Evolutionary conservation across 2,113 vertebrate species (phyloP), one percentile per base, ranked within the genome.

Genomic region (Dromaius novaehollandiae): DNA sequence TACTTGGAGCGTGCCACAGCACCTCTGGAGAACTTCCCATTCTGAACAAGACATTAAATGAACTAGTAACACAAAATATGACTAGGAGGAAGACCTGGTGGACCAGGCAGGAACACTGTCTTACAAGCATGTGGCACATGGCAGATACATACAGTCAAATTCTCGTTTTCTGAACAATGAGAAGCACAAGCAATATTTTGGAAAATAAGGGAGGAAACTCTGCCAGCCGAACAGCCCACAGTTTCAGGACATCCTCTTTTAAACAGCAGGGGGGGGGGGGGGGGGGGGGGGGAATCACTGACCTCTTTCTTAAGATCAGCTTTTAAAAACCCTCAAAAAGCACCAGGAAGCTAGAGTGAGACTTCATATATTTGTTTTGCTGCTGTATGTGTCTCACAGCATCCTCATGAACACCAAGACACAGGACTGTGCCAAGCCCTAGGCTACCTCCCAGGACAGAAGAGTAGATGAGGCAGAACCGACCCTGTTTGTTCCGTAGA

Each of bases 131-230:
- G 42, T 26, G 87, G 70, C 34, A 65, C 5, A 7, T 8, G 13
- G 19, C 48, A 86, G 44, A 60, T 8, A 61, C 26, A 69, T 7
- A 14, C 4, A 46, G 28, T 4, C 50, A 89, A 70, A n/a, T 36
- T 68, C 13, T 44, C 8, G 2, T 73, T 15, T 42, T 65, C 28
- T 63, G 76, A 63, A 24, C 21, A 6, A 58, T 13, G 20, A 85
- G 55, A 77, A 86, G 8, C 2, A 0, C 3, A 5, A 24, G 25
- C 2, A 65, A 30, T 15, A 34, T 6, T 4, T 60, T 63, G 32
- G 24, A 88, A 94, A 93, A 66, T 2, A 80, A 56, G 3, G 11
- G 5, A 48, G 64, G 46, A 77, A 40, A 53, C 5, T 79, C 34
- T 61, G 16, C 22, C 64, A 19, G 32, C 16, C 66, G 65, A 42